Base-by-base conservation (phyloP, 2,113 vertebrate species). In the Chlorocebus sabaeus region DNA sequence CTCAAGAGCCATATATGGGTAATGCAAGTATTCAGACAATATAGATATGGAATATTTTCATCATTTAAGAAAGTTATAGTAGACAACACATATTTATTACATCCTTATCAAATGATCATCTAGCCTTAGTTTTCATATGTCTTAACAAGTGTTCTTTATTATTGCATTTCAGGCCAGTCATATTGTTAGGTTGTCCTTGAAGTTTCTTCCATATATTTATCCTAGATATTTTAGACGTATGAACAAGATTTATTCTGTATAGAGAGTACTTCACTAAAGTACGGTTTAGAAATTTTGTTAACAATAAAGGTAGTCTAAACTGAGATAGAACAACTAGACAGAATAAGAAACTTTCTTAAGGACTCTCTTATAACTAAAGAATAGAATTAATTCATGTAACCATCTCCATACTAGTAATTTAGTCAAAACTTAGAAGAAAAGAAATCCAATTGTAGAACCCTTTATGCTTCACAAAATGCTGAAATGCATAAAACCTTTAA, bases 391-490 rank as follows among this genome's bases (percentile, higher is more conserved):
- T 72, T 55, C 48, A 52, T 52, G 11, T 80, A 93, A 81, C 45
- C 11, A 45, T 68, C 30, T 93, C 73, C 25, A 40, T 27, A 59
- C 11, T 55, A 70, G 48, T 68, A 67, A 59, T 86, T 92, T 86
- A 75, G 97, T 87, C 23, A 90, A 80, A 96, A 80, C 43, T n/a
- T 12, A 91, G 90, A 75, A n/a, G 4, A 73, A 40, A 80, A 90
- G 59, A 78, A 55, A 83, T 9, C 5, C 75, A 78, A 81, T 13
- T 43, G 14, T 80, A 67, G 68, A 88, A 86, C 52, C 6, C 10
- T 73, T 88, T 90, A 50, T 76, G 57, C 25, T 80, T 91, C 67
- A 88, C 72, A 81, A 95, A 90, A 50, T 72, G 55, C 12, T 43
- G 30, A 94, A 17, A 55, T 72, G 52, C 8, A 57, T 57, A 48